Base-by-base conservation (phyloP, 2,797 vertebrate genomes). In the Lindbergichthys nudifrons region DNA sequence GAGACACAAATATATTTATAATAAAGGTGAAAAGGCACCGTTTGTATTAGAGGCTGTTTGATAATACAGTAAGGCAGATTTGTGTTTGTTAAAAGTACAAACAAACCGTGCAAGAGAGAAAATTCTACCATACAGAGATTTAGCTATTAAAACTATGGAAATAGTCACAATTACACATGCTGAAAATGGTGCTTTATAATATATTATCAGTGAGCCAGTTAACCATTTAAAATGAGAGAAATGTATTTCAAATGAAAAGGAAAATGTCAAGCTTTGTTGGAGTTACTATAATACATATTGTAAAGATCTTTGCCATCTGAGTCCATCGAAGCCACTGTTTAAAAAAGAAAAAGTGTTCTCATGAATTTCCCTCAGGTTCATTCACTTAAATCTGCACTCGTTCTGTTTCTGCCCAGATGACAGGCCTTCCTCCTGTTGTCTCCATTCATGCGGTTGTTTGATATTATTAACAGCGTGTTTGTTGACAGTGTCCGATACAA, bases 381-480 rank as follows among this genome's bases (percentile, higher is more conserved):
- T 66, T 79, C 64, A 58, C 76, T 75, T 75, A 54, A 74, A 70
- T 81, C 51, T 51, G 57, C 46, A 13, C 62, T 66, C 2, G 10
- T 64, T 79, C 58, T 74, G 16, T 71, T 78, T 73, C 70, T 72
- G 70, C 16, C 23, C 59, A 39, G 63, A 62, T 50, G 83, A 70
- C 21, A 19, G 48, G 23, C 43, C 47, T 15, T 56, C 62, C 54
- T 72, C 64, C 79, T 41, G 64, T 51, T 41, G 26, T 30, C 58
- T 70, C 66, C 26, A 21, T 75, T 87, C 53, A 61, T 71, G 52
- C 46, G 1, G 2, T 58, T 57, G 65, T 88, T 79, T 86, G 78
- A 82, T 85, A 32, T 74, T 75, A 85, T 77, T 71, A 86, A 78
- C 26, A 70, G 23, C 41, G 10, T 54, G 50, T 85, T 77, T 63